These are phyloP conservation scores for Procavia capensis DNA, from an alignment of 2,113 vertebrate species.

Conservation along the genomic window DNA sequence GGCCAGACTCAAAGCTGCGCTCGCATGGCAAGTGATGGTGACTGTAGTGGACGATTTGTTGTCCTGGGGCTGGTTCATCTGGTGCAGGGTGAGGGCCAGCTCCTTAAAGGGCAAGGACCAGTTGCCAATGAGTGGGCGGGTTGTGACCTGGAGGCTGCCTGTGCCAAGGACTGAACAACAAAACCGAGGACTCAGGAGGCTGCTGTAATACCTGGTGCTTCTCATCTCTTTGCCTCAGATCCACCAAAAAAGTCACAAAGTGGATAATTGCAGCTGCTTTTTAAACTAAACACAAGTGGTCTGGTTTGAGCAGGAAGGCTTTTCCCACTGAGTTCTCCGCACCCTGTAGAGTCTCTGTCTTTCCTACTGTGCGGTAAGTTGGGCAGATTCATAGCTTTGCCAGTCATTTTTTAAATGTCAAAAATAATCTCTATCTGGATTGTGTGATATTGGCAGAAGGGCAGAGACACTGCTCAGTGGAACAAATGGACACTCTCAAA, in stretches of 20 bases:
- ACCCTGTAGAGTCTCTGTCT: neutral
- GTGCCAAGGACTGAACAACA: neutral
- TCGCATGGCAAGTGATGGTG: too few relatives aligned
- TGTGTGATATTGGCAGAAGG: neutral
- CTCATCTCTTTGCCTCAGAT: neutral
- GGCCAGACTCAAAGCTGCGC: too few relatives aligned
- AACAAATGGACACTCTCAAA: neutral
- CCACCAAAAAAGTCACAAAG: neutral
- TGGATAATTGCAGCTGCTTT: neutral
- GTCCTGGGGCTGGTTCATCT: too few relatives aligned
- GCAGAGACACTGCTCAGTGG: neutral
- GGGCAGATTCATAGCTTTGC: neutral
- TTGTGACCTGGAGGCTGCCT: too few relatives aligned
- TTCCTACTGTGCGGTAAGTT: neutral
- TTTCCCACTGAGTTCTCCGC: neutral
- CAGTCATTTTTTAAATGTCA: neutral
- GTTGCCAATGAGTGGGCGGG: too few relatives aligned
- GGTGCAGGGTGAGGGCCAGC: too few relatives aligned
- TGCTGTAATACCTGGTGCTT: neutral
- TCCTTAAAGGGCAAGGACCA: too few relatives aligned
- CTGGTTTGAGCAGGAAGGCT: neutral
- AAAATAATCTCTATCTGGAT: neutral
- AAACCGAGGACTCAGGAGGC: neutral
- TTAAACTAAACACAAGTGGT: neutral
- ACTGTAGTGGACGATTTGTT: too few relatives aligned